These are phyloP conservation scores for Hydropsyche tenuis DNA, from an alignment of 1,140 invertebrate genomes.

Conservation along the genomic window DNA sequence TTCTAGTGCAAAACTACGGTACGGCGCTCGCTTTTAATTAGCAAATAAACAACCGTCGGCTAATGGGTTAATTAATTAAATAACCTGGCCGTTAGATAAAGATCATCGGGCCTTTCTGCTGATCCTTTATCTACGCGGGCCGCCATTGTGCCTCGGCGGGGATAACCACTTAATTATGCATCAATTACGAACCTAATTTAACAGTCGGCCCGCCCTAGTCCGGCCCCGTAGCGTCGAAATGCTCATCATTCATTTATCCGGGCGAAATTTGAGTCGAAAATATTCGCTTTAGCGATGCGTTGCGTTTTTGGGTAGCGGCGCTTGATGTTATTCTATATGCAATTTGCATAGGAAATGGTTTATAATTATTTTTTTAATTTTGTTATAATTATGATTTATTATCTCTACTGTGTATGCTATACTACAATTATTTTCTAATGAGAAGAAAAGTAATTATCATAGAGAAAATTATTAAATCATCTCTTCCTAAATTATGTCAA, in stretches of 20 bases:
- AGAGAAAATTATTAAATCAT: too few species aligned
- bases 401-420: too few species aligned
- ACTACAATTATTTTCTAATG: too few species aligned
- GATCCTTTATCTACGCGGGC: conserved; percentile 23
- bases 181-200: conserved; percentile 23
- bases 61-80: conserved; percentile 29
- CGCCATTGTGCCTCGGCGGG: conserved; percentile 2
- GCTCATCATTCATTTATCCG: conserved; percentile 14
- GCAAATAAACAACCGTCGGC: conserved; percentile 21
- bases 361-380: too few species aligned
- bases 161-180: conserved; percentile 29
- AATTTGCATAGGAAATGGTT: too few species aligned
- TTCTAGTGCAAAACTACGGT: not conserved
- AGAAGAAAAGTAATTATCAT: too few species aligned
- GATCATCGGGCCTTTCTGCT: conserved; percentile 12
- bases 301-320: not conserved
- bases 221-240: not conserved
- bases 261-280: too few species aligned
- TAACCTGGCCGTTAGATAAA: conserved; percentile 27
- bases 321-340: too few species aligned
- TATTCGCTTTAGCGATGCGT: not conserved
- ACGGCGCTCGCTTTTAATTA: conserved; percentile 20
- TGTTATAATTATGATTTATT: too few species aligned
- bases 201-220: not conserved
- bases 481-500: too few species aligned